A percentile compares a stretch with the other conserved stretches of the same genome.
phyloP scores from a whole-genome alignment of 92 coral and sea anemone genomes.

The Siderastrea radians region DNA sequence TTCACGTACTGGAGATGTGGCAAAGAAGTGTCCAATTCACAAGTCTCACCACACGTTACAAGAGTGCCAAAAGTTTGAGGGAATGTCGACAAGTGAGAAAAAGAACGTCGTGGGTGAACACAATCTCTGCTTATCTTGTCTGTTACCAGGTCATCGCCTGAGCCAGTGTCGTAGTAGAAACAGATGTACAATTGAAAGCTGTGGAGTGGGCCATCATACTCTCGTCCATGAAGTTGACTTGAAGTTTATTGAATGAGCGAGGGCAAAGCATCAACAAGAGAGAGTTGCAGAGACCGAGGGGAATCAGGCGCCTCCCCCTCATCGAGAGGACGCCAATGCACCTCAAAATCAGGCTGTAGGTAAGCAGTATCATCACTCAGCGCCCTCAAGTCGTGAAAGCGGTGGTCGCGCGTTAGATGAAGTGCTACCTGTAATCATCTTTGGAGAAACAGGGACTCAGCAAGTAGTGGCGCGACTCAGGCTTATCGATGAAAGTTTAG shows the following conservation, averaged over 20 bases:
- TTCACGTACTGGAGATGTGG: neutral
- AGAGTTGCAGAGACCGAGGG: neutral
- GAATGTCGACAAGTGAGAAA: slow-evolving; percentile 24
- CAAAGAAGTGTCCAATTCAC: neutral
- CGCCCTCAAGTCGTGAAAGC: too few relatives aligned
- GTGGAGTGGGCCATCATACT: slow-evolving; percentile 30
- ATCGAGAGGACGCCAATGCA: neutral
- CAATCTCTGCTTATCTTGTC: slow-evolving; percentile 15
- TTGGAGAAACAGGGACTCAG: too few relatives aligned
- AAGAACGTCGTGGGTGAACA: slow-evolving; percentile 12
- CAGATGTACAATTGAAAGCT: neutral
- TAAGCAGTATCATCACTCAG: too few relatives aligned
- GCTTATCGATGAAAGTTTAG: too few relatives aligned
- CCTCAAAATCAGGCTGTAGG: too few relatives aligned
- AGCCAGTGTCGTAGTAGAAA: slow-evolving; percentile 3
- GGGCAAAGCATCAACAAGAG: slow-evolving; percentile 18
- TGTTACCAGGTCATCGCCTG: too few relatives aligned
- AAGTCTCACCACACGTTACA: slow-evolving; percentile 4
- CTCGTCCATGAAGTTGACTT: slow-evolving; percentile 39
- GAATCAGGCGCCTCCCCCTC: neutral
- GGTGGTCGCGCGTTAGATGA: too few relatives aligned
- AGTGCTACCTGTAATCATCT: too few relatives aligned
- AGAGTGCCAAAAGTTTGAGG: slow-evolving; percentile 10
- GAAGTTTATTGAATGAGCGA: slow-evolving; percentile 19
- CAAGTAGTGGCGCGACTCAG: too few relatives aligned